Evolutionary conservation across 2,888 invertebrate species (phyloP).

Genomic region (Lasioglossum zephyrum): DNA sequence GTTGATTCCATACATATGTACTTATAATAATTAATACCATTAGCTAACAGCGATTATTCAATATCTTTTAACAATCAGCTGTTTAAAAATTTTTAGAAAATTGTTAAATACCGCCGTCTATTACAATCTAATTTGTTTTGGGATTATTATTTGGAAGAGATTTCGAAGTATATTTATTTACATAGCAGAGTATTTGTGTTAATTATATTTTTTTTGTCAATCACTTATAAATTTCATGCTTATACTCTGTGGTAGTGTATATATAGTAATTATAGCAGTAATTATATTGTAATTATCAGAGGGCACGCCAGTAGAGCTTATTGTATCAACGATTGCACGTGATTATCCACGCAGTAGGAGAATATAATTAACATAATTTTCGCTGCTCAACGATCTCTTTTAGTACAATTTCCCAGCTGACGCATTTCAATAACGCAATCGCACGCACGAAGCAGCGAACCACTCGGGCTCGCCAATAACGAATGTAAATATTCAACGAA

Average conservation of each 20-base stretch:
- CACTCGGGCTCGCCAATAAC: slow-evolving; percentile 23
- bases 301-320: not conserved
- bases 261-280: not conserved
- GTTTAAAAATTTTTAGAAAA: too few relatives aligned
- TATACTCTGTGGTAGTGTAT: not conserved
- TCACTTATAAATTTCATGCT: not conserved
- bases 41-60: too few relatives aligned
- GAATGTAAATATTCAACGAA: slow-evolving; percentile 41
- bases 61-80: too few relatives aligned
- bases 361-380: not conserved
- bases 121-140: not conserved
- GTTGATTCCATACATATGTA: too few relatives aligned
- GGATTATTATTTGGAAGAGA: too few relatives aligned
- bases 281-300: not conserved
- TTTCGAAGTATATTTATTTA: not conserved
- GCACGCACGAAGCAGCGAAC: not conserved
- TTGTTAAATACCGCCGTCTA: too few relatives aligned
- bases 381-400: not conserved
- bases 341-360: not conserved
- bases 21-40: too few relatives aligned
- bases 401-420: not conserved
- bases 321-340: not conserved
- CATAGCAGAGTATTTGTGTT: not conserved
- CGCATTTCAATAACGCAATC: not conserved
- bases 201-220: too few relatives aligned